Percentiles rank a stretch among this genome's conserved stretches.
These are phyloP conservation scores for Microcaecilia unicolor DNA, from an alignment of 2,797 vertebrate species.

Conservation along the genomic window DNA sequence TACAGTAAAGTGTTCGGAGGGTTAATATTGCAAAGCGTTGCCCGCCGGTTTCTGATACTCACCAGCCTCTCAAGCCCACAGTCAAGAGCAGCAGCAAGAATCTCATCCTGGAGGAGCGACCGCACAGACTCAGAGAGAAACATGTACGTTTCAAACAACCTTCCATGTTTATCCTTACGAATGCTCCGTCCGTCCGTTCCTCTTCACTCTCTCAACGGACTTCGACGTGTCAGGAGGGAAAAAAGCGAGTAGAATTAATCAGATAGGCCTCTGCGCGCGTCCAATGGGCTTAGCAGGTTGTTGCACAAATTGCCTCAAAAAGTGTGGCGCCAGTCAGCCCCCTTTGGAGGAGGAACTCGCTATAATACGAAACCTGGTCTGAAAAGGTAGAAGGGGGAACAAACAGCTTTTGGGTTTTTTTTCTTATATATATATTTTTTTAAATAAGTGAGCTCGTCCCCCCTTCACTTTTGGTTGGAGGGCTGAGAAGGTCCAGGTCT, in stretches of 20 bases:
- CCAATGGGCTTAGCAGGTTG: constrained; percentile 43
- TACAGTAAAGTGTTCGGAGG: too few relatives aligned
- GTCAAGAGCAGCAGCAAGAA: constrained; percentile 46
- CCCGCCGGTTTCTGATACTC: constrained; percentile 21
- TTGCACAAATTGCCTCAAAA: constrained; percentile 39
- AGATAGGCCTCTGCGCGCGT: constrained; percentile 1
- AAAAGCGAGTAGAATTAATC: too few relatives aligned
- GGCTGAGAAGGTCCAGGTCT: constrained; percentile 12
- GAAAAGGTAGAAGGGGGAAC: constrained; percentile 44
- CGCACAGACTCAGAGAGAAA: constrained; percentile 23
- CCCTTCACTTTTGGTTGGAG: too few relatives aligned
- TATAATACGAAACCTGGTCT: too few relatives aligned
- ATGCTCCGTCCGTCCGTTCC: not conserved
- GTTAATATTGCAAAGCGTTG: too few relatives aligned
- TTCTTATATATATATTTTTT: too few relatives aligned
- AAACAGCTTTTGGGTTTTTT: too few relatives aligned
- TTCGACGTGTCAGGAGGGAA: not conserved
- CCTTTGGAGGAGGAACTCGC: constrained; percentile 40
- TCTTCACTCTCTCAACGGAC: not conserved
- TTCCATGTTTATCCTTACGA: constrained; percentile 36
- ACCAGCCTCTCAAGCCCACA: constrained; percentile 50
- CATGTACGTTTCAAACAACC: constrained; percentile 16
- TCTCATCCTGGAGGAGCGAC: constrained; percentile 29
- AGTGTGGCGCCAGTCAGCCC: constrained; percentile 34
- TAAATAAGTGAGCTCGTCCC: too few relatives aligned